Evolutionary conservation across 2,797 vertebrate species (phyloP).

Genomic region (Etheostoma nigrum): DNA sequence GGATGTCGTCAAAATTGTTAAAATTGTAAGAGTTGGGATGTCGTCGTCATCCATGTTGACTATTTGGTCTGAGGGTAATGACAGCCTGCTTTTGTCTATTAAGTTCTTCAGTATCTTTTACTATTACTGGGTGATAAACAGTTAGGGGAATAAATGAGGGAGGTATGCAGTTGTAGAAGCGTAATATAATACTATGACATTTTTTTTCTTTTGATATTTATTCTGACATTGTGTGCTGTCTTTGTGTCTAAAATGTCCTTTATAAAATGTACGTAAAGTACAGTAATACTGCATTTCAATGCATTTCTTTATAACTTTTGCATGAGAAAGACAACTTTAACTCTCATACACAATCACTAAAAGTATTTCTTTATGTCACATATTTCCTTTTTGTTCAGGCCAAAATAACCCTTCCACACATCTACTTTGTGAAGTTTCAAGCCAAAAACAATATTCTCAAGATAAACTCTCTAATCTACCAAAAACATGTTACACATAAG

Average conservation of each 20-base stretch:
- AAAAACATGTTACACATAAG: conserved; percentile 28
- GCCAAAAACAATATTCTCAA: background rate
- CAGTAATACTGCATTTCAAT: background rate
- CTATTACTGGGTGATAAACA: conserved; percentile 61
- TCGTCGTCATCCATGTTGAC: conserved; percentile 45
- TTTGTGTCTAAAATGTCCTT: background rate
- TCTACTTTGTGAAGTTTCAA: background rate
- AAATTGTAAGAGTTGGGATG: conserved; percentile 41
- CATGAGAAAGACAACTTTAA: background rate
- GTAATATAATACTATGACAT: background rate
- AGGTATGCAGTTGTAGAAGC: background rate
- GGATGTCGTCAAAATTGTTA: background rate
- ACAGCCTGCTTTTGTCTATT: conserved; percentile 69
- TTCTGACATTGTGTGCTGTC: background rate
- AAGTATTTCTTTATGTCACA: background rate
- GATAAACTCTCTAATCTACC: conserved; percentile 4
- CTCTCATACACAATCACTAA: background rate
- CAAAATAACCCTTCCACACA: background rate
- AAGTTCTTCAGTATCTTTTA: conserved; percentile 55
- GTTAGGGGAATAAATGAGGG: conserved; percentile 32
- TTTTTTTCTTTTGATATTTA: background rate
- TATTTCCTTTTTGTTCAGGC: background rate
- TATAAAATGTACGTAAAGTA: too few species aligned
- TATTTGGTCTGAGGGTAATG: conserved; percentile 73
- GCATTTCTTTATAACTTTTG: conserved; percentile 1